Conservation (phyloP, 2,797 vertebrate genomes). For the Pseudochromis fuscus region DNA sequence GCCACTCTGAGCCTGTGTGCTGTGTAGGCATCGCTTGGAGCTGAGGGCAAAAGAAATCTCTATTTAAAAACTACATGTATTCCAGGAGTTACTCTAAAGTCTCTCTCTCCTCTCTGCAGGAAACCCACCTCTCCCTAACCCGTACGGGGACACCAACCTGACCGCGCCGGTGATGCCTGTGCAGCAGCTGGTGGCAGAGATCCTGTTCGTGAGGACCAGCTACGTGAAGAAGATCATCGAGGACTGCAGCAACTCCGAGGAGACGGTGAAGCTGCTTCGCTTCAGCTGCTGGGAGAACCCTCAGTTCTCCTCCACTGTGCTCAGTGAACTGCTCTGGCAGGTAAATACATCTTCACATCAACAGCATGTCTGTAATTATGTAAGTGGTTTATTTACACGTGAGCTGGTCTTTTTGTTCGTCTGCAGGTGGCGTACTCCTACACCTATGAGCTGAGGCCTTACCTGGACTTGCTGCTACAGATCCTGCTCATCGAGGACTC, state of each 20-base stretch:
- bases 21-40: conserved; percentile 71
- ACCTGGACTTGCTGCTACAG: conserved; percentile 98
- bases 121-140: conserved; percentile 97
- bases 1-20: conserved; percentile 72
- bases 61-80: not conserved
- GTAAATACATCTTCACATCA: conserved; percentile 73
- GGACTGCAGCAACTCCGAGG: conserved; percentile 99
- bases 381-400: not conserved
- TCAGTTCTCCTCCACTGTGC: conserved; percentile 98
- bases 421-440: conserved; percentile 97
- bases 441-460: conserved; percentile 98
- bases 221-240: conserved; percentile 99
- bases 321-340: conserved; percentile 99
- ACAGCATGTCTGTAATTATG: not conserved
- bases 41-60: conserved; percentile 71
- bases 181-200: conserved; percentile 97
- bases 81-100: not conserved
- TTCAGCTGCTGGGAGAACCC: conserved; percentile 99
- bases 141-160: conserved; percentile 96
- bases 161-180: conserved; percentile 97
- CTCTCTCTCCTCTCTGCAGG: conserved; percentile 79
- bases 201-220: conserved; percentile 98
- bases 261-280: conserved; percentile 97
- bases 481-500: conserved; percentile 99
- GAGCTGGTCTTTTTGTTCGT: conserved; percentile 19